Base-by-base conservation (phyloP, 1,140 invertebrate genomes). In the Mizuhopecten yessoensis region DNA sequence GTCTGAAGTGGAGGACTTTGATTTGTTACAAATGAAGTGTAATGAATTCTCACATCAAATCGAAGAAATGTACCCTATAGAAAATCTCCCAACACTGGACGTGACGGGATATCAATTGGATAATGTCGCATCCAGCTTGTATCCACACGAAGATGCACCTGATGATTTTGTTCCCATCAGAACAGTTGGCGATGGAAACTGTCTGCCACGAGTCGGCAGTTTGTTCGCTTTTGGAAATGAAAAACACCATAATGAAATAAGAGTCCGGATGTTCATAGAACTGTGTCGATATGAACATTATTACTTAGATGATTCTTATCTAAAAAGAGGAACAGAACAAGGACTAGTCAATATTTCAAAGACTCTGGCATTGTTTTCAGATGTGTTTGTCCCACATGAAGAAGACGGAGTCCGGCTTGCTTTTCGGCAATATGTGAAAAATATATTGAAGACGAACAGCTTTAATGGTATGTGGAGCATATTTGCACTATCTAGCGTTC, bases 151-250 rank as follows among this genome's bases (percentile, higher is more conserved):
- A 9, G 57, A 75, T 17, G 57, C 57, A 0, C 57, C 57, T 3
- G 5, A 29, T 17, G 17, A 5, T n/a, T 17, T 17, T n/a, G 57
- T 92, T 34, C 92, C 92, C 34, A 90, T 91, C 11, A 45, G 34
- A 42, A 87, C 90, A 10, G n/a, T 36, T 49, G 92, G 87, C 11
- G 92, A 92, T 36, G 92, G 92, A 23, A 91, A 92, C 33, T 92
- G 92, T 34, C 86, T 92, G 0, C 90, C 92, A 45, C 86, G 89
- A 20, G 42, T 87, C n/a, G 92, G 23, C 17, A 92, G 92, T 89
- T 23, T 92, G 0, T 88, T 75, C 34, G 88, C 75, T 33, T 91
- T 88, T 88, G 90, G 92, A 0, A 17, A 86, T 29, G 92, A 91
- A 49, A 20, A 33, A 20, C 33, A 33, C 0, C 87, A 90, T 33